phyloP scores from a whole-genome alignment of 2,797 vertebrate species.

The Coluber constrictor region DNA sequence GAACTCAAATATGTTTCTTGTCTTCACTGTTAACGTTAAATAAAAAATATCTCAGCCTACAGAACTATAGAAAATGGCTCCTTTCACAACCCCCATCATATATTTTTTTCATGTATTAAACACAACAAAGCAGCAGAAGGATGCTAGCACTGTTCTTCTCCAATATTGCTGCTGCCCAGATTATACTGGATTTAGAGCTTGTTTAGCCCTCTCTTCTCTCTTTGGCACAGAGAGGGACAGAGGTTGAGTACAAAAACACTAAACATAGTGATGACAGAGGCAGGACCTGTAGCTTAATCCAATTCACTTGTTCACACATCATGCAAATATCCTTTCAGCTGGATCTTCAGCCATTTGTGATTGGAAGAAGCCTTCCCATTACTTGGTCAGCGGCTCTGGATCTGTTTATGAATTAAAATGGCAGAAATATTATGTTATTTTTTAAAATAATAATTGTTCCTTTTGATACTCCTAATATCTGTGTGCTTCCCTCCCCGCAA shows the following conservation, averaged over 20 bases:
- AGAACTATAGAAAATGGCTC: background rate
- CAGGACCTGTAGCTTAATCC: background rate
- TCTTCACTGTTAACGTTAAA: background rate
- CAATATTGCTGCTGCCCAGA: background rate
- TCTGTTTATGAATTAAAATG: background rate
- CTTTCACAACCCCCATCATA: background rate
- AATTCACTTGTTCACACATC: background rate
- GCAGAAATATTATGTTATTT: background rate
- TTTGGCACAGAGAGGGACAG: background rate
- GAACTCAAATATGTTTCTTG: background rate
- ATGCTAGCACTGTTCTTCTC: background rate
- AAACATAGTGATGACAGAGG: background rate
- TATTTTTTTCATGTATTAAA: background rate
- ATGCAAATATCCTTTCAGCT: background rate
- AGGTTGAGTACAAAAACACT: background rate
- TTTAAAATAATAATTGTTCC: background rate
- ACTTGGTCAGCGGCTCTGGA: background rate
- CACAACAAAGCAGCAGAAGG: background rate
- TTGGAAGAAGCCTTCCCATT: background rate
- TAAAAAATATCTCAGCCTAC: background rate
- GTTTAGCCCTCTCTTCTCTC: background rate
- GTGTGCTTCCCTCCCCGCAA: background rate
- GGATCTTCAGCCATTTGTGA: background rate
- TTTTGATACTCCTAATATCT: background rate
- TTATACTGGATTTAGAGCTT: background rate